These are phyloP conservation scores for Brachionus rotundiformis DNA, from an alignment of 1,140 invertebrate genomes.

Conservation along the genomic window DNA sequence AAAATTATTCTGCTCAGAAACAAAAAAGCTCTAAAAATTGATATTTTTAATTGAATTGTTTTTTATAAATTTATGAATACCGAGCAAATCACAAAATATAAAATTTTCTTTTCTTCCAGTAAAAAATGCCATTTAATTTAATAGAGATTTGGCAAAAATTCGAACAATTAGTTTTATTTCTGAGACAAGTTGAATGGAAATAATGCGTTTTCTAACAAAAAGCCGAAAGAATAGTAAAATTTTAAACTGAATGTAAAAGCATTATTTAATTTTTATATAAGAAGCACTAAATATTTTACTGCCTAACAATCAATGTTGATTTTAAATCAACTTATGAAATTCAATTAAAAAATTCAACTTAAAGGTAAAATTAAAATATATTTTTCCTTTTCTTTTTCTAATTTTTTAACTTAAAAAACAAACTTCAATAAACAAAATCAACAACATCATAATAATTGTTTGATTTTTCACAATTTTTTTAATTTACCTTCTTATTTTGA, in stretches of 20 bases:
- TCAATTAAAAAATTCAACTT: background rate
- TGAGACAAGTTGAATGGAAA: background rate
- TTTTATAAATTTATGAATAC: no score
- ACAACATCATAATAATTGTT: background rate
- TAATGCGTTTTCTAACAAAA: background rate
- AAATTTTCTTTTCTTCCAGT: no score
- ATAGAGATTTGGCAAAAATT: background rate
- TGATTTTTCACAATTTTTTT: background rate
- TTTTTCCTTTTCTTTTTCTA: background rate
- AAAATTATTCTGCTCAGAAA: no score
- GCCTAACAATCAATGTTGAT: conserved; percentile 7
- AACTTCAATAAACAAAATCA: background rate
- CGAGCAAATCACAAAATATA: no score
- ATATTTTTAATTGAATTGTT: no score
- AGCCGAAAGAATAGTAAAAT: background rate
- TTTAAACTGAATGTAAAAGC: background rate
- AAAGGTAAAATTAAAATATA: background rate
- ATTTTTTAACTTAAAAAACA: background rate
- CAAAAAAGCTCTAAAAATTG: no score
- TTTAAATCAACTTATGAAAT: conserved; percentile 1
- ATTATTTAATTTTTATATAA: background rate
- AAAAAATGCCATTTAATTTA: background rate
- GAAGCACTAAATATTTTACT: conserved; percentile 8
- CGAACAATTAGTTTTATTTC: background rate
- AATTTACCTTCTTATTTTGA: conserved; percentile 3